Base-by-base conservation (phyloP, 2,797 vertebrate species). In the Chaunax sp. region DNA sequence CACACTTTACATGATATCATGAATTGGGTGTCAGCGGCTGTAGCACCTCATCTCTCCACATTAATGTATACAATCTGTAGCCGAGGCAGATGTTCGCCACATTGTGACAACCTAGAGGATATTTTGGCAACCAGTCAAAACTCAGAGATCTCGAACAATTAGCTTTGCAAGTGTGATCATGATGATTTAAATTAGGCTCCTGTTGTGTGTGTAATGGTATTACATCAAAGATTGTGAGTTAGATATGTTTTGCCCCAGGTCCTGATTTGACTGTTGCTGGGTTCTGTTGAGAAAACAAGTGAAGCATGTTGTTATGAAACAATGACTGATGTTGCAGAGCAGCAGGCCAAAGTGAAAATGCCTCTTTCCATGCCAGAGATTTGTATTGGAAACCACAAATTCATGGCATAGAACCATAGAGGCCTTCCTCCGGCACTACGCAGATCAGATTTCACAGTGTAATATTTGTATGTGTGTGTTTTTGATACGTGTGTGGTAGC, bases 341-440 rank as follows among this genome's bases (percentile, higher is more conserved):
- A 80, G 75, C 82, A 80, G 59, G 84, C 88, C 81, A 81, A 78
- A 85, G 84, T 79, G 88, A 89, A 85, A 88, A 91, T 85, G 78
- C 71, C 57, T 81, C 64, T 56, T 68, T 81, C 75, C 23, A 56
- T 78, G 87, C 86, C 83, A 91, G 69, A 83, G 66, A 84, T 88
- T 81, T 84, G 88, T 77, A 76, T 88, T 87, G 73, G 84, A 87
- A 87, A 90, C 89, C 81, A 72, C 89, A 83, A 72, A 82, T 69
- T 58, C 81, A 41, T 78, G 82, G 83, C 87, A 81, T 43, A 58
- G 72, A 61, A 75, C 71, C 72, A 81, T 77, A 35, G 25, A 72
- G 77, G 83, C 81, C 80, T 86, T 87, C 75, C 80, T 77, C 76
- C 43, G 26, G 60, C 66, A 37, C 68, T 51, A n/a, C 72, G 23